These are phyloP conservation scores for Gallinago stenura DNA, from an alignment of 2,797 vertebrate genomes.

Conservation along the genomic window DNA sequence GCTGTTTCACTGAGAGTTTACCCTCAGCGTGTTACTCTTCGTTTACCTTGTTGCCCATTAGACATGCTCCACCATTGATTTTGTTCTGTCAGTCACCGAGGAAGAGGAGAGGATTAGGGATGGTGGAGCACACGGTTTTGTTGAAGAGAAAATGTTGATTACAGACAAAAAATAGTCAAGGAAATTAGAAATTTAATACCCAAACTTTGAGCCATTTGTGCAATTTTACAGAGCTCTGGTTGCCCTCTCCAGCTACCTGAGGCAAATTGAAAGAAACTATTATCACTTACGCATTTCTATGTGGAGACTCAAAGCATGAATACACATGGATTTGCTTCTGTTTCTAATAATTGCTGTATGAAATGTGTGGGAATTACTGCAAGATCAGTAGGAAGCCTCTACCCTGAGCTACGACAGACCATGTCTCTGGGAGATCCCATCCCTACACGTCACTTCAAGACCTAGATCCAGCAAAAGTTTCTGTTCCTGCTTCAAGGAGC, in stretches of 20 bases:
- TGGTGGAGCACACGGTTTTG: not conserved
- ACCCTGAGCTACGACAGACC: rapidly evolving
- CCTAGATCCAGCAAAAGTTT: not conserved
- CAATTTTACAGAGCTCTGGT: not conserved
- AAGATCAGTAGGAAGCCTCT: not conserved
- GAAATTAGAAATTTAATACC: not conserved
- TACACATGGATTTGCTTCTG: not conserved
- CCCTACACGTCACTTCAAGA: not conserved
- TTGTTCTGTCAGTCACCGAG: not conserved
- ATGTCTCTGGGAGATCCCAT: not conserved
- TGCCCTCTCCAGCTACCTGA: not conserved
- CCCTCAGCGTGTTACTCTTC: rapidly evolving
- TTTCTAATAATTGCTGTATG: not conserved
- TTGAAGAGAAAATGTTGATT: not conserved
- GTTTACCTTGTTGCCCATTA: not conserved
- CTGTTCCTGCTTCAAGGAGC: not conserved
- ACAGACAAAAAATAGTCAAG: not conserved
- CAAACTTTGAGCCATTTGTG: not conserved
- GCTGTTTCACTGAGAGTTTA: not conserved
- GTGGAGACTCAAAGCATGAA: not conserved
- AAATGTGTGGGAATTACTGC: not conserved
- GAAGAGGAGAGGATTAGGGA: not conserved
- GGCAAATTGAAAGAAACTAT: not conserved
- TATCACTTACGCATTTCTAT: not conserved
- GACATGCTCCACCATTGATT: not conserved